Percentiles rank a stretch among this genome's conserved stretches.
Evolutionary conservation across 2,797 vertebrate genomes (phyloP).

Genomic region (Aphelocoma californica): DNA sequence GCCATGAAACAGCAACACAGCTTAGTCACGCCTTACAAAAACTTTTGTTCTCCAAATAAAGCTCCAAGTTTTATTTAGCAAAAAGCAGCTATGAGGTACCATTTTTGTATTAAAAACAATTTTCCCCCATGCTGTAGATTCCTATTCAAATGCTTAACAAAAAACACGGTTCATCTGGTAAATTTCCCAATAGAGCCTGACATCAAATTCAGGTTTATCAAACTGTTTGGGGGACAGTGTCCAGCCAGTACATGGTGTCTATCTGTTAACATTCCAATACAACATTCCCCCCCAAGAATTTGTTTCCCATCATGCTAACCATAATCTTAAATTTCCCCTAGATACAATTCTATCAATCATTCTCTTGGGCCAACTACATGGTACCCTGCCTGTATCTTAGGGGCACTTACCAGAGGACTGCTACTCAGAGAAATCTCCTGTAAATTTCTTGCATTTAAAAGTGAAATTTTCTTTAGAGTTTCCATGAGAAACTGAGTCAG

Average conservation of each 20-base stretch:
- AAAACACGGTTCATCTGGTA: background rate
- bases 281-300: background rate
- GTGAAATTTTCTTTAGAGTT: background rate
- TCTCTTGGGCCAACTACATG: background rate
- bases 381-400: background rate
- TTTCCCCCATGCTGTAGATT: background rate
- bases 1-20: background rate
- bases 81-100: background rate
- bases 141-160: background rate
- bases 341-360: background rate
- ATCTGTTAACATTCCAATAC: background rate
- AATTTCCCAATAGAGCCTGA: background rate
- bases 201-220: background rate
- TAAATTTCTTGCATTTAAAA: background rate
- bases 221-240: background rate
- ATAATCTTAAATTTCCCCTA: background rate
- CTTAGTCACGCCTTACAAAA: background rate
- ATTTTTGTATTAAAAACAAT: background rate
- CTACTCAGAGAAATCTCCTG: background rate
- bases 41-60: background rate
- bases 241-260: background rate
- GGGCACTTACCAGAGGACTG: background rate
- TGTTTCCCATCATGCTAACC: background rate
- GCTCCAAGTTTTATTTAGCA: background rate
- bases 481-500: background rate